Evolutionary conservation across 2,888 invertebrate species (phyloP).

Genomic region (Myopa tessellatipennis): DNA sequence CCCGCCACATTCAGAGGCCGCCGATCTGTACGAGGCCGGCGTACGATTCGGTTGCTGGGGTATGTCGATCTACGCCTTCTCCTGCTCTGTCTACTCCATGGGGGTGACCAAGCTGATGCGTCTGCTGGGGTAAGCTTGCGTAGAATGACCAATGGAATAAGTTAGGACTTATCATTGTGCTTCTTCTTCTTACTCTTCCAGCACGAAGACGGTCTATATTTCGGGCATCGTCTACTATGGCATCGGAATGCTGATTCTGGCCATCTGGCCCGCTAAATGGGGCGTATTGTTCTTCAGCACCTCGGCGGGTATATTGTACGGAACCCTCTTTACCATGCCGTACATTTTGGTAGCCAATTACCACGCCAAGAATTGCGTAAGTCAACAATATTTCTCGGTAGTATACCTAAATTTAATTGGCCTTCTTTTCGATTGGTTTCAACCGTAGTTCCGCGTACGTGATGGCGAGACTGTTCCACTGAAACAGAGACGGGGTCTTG

Average conservation of each 20-base stretch:
- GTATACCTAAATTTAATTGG: neutral
- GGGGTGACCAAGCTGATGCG: conserved; percentile 65
- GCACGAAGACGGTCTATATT: conserved; percentile 63
- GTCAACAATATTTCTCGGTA: conserved; percentile 45
- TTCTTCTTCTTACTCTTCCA: conserved; percentile 45
- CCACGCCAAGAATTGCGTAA: conserved; percentile 67
- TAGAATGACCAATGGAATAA: neutral
- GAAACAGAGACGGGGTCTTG: conserved; percentile 66
- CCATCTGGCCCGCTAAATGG: conserved; percentile 66
- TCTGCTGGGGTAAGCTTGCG: conserved; percentile 60
- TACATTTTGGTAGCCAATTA: conserved; percentile 67
- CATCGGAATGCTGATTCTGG: conserved; percentile 67
- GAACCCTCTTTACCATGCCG: conserved; percentile 68
- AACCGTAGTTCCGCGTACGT: conserved; percentile 60
- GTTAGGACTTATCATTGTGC: neutral
- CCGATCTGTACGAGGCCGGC: conserved; percentile 63
- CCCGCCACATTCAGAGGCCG: conserved; percentile 51
- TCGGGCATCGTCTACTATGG: conserved; percentile 65
- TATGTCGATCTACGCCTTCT: conserved; percentile 68
- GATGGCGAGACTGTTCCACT: conserved; percentile 65
- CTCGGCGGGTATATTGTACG: conserved; percentile 67
- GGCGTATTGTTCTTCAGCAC: conserved; percentile 66
- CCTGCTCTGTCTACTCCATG: conserved; percentile 67
- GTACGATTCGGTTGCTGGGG: conserved; percentile 69
- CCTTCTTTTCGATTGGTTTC: neutral